Conservation (phyloP, 2,797 vertebrate genomes). For the Muscicapa striata region DNA sequence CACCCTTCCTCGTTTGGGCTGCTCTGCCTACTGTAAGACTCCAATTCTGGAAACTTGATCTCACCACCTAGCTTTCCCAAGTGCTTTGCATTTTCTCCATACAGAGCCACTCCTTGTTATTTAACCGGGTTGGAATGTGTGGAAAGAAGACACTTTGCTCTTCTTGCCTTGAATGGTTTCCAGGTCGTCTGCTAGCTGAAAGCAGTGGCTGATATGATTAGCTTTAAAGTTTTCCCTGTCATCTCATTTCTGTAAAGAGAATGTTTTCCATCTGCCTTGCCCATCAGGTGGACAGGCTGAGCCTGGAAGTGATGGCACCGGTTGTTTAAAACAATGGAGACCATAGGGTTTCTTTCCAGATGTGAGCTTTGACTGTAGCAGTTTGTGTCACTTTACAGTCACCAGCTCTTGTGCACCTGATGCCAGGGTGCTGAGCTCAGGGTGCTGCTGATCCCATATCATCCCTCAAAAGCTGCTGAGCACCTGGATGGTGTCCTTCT, state of each 20-base stretch:
- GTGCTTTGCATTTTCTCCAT: constrained; percentile 23
- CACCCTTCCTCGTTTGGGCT: background rate
- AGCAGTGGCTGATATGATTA: background rate
- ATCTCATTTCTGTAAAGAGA: background rate
- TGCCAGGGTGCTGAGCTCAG: fast-evolving
- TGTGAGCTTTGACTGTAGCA: background rate
- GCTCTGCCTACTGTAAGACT: background rate
- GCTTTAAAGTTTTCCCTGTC: background rate
- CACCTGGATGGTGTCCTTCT: background rate
- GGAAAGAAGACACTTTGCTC: constrained; percentile 42
- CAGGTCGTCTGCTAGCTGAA: background rate
- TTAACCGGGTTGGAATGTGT: constrained; percentile 43
- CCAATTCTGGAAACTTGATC: constrained; percentile 5
- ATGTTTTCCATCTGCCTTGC: constrained; percentile 24
- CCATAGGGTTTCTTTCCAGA: background rate
- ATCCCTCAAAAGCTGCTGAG: background rate
- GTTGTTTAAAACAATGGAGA: background rate
- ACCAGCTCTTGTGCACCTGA: fast-evolving
- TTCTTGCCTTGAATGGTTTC: constrained; percentile 45
- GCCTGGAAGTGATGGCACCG: background rate
- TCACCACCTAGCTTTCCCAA: constrained; percentile 35
- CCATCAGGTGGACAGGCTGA: background rate
- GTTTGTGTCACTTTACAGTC: background rate
- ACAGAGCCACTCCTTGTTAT: constrained; percentile 47
- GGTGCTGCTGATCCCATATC: background rate